phyloP scores from a whole-genome alignment of 2,113 vertebrate species.

The Mionectes macconnelli region DNA sequence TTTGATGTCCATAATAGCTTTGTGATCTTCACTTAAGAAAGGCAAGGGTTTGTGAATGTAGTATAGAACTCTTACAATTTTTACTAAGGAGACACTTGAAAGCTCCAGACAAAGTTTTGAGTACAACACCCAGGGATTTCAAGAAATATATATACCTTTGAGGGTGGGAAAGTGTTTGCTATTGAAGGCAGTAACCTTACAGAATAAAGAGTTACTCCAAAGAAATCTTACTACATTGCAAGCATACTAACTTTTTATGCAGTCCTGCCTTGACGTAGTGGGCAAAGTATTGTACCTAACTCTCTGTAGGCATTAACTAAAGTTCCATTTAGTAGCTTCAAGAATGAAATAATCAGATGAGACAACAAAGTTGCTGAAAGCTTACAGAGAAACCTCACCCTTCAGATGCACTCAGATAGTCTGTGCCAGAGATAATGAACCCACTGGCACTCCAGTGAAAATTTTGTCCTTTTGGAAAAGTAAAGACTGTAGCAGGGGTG shows the following conservation, averaged over 20 bases:
- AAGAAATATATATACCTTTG: not conserved
- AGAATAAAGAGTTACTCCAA: not conserved
- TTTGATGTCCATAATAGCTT: not conserved
- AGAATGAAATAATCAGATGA: not conserved
- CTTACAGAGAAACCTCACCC: not conserved
- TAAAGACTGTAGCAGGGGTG: not conserved
- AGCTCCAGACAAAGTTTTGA: not conserved
- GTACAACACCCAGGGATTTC: not conserved
- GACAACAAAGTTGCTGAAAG: not conserved
- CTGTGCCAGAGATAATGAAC: not conserved
- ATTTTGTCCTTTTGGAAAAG: not conserved
- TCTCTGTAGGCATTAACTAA: not conserved
- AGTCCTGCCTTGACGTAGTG: not conserved
- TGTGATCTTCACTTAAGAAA: not conserved
- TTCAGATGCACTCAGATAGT: not conserved
- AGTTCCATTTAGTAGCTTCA: not conserved
- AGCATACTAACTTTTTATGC: not conserved
- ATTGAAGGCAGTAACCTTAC: not conserved
- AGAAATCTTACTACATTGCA: not conserved
- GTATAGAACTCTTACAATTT: not conserved
- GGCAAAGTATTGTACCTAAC: not conserved
- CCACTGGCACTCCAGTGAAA: not conserved
- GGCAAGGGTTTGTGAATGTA: not conserved
- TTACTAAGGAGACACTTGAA: not conserved
- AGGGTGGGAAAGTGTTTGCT: not conserved